phyloP scores from a whole-genome alignment of 2,113 vertebrate species.

The Phalacrocorax pelagicus region DNA sequence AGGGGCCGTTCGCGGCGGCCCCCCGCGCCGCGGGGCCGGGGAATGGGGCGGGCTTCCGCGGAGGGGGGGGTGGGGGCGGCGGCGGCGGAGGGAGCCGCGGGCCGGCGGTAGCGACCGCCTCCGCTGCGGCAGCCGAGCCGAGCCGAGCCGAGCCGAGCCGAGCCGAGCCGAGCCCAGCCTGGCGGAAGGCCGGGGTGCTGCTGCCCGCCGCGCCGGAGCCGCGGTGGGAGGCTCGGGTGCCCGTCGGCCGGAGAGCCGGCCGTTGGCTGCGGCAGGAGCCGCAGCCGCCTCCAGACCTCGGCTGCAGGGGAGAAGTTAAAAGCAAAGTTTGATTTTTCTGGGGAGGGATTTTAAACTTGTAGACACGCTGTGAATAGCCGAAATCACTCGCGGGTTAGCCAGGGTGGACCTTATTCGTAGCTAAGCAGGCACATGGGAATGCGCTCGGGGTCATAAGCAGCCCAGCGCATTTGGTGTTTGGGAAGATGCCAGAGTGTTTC shows the following conservation, averaged over 20 bases:
- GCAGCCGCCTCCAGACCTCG: neutral
- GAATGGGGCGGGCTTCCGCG: no score
- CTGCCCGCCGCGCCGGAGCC: neutral
- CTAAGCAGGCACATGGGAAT: neutral
- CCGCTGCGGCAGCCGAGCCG: no score
- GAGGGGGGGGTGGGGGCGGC: no score
- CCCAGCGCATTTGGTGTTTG: neutral
- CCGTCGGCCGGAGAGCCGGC: neutral
- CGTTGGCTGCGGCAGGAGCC: neutral
- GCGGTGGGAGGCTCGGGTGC: no score
- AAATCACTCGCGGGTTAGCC: neutral
- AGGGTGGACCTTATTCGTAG: neutral
- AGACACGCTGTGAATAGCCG: no score
- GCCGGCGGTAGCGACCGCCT: no score
- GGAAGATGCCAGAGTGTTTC: neutral
- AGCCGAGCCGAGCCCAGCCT: no score
- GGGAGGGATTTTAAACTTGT: neutral
- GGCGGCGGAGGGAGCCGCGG: no score
- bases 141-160: no score
- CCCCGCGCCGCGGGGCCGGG: no score
- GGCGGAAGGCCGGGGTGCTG: neutral
- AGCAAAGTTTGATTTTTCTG: no score
- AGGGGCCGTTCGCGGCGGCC: no score
- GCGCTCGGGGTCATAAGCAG: accelerated
- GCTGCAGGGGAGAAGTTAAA: neutral